Evolutionary conservation across 2,888 invertebrate genomes (phyloP).

Genomic region (Orchestes rusci): DNA sequence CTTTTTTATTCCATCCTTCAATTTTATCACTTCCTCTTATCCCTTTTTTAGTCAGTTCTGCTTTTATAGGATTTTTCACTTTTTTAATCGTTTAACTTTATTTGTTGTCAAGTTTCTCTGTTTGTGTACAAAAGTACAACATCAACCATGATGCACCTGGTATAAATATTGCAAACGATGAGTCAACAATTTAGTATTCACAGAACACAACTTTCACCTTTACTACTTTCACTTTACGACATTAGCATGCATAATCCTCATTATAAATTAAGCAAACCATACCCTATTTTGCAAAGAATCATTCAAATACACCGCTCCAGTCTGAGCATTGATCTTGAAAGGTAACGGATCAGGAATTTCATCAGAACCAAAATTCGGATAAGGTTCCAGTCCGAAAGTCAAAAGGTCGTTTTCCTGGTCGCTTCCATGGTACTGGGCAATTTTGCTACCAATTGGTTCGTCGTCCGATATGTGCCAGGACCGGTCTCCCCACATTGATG

Average conservation of each 20-base stretch:
- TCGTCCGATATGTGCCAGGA: conserved; percentile 70
- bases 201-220: not conserved
- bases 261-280: conserved; percentile 36
- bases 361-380: conserved; percentile 28
- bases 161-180: no score
- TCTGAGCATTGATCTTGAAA: conserved; percentile 66
- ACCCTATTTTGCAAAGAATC: conserved; percentile 71
- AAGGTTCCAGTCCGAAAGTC: conserved; percentile 61
- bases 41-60: no score
- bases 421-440: conserved; percentile 62
- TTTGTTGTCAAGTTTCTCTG: no score
- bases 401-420: conserved; percentile 58
- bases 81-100: no score
- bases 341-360: conserved; percentile 52
- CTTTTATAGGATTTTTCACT: no score
- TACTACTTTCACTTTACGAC: not conserved
- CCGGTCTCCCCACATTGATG: conserved; percentile 60
- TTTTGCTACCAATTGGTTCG: conserved; percentile 64
- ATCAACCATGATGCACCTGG: no score
- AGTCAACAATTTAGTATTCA: no score
- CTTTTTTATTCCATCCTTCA: no score
- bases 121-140: no score
- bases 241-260: not conserved
- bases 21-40: no score
- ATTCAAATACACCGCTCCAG: conserved; percentile 73